Evolutionary conservation across 2,113 vertebrate species (phyloP).

Genomic region (Stegastes partitus): DNA sequence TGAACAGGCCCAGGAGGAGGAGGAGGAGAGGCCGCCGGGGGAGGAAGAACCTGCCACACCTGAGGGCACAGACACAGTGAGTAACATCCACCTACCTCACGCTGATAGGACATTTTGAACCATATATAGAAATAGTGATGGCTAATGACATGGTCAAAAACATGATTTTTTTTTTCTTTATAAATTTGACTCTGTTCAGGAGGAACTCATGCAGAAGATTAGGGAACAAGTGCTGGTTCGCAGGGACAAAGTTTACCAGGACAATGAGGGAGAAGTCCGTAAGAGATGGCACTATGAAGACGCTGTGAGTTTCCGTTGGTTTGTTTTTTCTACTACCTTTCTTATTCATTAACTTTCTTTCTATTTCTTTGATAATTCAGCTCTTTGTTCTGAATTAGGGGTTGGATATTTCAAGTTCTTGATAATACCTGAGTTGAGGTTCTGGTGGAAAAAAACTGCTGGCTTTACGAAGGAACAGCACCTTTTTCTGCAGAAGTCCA

Average conservation of each 20-base stretch:
- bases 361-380: background rate
- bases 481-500: no score
- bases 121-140: background rate
- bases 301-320: conserved; percentile 76
- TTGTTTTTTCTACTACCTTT: background rate
- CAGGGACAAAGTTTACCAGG: conserved; percentile 84
- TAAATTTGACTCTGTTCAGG: conserved; percentile 61
- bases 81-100: conserved; percentile 31
- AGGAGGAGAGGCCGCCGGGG: conserved; percentile 84
- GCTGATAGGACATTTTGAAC: background rate
- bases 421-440: no score
- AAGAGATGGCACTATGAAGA: conserved; percentile 90
- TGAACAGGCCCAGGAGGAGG: conserved; percentile 79
- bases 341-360: background rate
- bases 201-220: conserved; percentile 86
- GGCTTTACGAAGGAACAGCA: no score
- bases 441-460: no score
- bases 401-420: background rate
- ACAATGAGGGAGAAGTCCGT: conserved; percentile 88
- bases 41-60: conserved; percentile 82
- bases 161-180: background rate
- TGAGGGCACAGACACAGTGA: conserved; percentile 76
- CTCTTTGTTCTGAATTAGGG: background rate
- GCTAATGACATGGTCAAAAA: background rate
- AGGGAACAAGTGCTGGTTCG: conserved; percentile 82